These are phyloP conservation scores for Arctopsyche grandis DNA, from an alignment of 1,140 invertebrate species.

Conservation along the genomic window DNA sequence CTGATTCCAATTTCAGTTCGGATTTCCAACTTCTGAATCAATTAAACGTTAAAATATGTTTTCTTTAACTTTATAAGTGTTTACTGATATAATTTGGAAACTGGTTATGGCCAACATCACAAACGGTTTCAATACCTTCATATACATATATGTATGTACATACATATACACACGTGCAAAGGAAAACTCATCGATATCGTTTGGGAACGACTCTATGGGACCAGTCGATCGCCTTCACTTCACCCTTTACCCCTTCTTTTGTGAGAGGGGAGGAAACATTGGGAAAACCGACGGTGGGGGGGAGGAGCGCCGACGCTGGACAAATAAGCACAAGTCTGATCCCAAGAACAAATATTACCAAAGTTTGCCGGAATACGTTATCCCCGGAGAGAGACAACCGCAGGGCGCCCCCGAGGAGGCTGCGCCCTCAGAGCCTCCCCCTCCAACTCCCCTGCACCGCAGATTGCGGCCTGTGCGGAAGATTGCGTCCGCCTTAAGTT, in stretches of 20 bases:
- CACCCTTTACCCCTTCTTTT: background rate
- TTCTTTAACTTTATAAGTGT: too few species aligned
- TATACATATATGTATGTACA: background rate
- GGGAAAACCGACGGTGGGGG: background rate
- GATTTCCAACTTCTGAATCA: too few species aligned
- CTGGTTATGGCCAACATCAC: background rate
- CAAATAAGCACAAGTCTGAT: conserved; percentile 50
- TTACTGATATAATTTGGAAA: too few species aligned
- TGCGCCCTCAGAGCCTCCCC: background rate
- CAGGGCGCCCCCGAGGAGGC: conserved; percentile 3
- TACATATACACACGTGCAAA: background rate
- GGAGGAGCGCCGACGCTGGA: conserved; percentile 5
- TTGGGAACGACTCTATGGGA: too few species aligned
- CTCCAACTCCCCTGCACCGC: background rate
- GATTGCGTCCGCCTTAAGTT: conserved; percentile 30
- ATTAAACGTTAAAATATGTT: too few species aligned
- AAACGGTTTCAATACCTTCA: background rate
- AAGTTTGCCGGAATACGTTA: conserved; percentile 42
- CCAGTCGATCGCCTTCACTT: too few species aligned
- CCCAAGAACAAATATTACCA: conserved; percentile 49
- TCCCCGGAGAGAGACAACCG: conserved; percentile 37
- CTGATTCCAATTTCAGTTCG: too few species aligned
- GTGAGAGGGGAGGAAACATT: background rate
- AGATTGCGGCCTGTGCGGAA: conserved; percentile 25
- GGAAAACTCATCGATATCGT: too few species aligned